phyloP scores from a whole-genome alignment of 1,140 invertebrate genomes.

The Drosophila lacertosa region DNA sequence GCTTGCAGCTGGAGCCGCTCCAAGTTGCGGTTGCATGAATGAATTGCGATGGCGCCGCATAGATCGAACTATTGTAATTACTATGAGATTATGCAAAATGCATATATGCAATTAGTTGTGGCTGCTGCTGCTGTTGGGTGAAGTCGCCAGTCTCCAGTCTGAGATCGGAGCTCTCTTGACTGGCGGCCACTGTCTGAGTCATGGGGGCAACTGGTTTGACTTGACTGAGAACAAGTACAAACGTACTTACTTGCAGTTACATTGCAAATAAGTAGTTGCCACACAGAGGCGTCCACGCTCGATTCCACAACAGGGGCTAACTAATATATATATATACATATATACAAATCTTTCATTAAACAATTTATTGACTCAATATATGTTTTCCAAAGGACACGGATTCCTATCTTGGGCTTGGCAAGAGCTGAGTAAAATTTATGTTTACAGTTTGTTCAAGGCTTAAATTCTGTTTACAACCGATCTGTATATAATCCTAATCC shows the following conservation, averaged over 20 bases:
- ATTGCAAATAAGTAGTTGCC: conserved; percentile 41
- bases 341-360: too few species aligned
- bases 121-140: conserved; percentile 19
- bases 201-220: conserved; percentile 76
- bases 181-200: too few species aligned
- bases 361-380: too few species aligned
- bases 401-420: too few species aligned
- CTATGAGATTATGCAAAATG: conserved; percentile 81
- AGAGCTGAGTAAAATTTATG: too few species aligned
- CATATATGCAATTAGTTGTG: conserved; percentile 78
- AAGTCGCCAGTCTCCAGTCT: background rate
- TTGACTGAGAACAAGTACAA: conserved; percentile 64
- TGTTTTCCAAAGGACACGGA: too few species aligned
- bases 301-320: background rate
- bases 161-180: too few species aligned
- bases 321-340: too few species aligned
- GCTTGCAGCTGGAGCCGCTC: background rate
- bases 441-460: too few species aligned
- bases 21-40: conserved; percentile 43
- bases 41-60: conserved; percentile 64
- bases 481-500: too few species aligned
- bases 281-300: conserved; percentile 4
- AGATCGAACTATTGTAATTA: conserved; percentile 82
- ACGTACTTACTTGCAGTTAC: conserved; percentile 35
- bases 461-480: too few species aligned